Evolutionary conservation across 2,113 vertebrate genomes (phyloP).

Genomic region (Hippoglossus stenolepis): DNA sequence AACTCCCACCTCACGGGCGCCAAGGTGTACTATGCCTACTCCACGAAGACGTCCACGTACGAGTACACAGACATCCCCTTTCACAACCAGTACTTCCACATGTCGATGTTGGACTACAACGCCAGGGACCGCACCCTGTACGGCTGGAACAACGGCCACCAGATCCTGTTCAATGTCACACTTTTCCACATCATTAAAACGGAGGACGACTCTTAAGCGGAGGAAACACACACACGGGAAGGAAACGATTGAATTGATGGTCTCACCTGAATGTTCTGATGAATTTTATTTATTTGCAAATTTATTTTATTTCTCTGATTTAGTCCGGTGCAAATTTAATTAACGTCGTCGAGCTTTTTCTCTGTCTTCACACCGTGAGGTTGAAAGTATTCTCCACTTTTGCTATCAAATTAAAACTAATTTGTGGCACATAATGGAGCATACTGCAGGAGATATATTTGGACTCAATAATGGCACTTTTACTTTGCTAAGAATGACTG

Average conservation of each 20-base stretch:
- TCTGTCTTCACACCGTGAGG: constrained; percentile 9
- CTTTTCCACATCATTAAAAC: constrained; percentile 99
- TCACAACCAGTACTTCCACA: constrained; percentile 99
- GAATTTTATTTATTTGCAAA: constrained; percentile 1
- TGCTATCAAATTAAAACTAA: not conserved
- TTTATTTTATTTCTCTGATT: constrained; percentile 13
- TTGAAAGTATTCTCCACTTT: not conserved
- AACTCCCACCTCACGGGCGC: constrained; percentile 98
- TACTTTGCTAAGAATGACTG: not conserved
- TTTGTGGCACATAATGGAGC: not conserved
- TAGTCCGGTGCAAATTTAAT: not conserved
- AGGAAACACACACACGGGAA: not conserved
- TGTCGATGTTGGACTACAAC: constrained; percentile 99
- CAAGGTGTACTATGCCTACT: constrained; percentile 98
- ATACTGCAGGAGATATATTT: constrained; percentile 10
- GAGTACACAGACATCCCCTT: constrained; percentile 99
- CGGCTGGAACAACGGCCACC: constrained; percentile 99
- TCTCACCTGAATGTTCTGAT: constrained; percentile 49
- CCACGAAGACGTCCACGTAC: constrained; percentile 95
- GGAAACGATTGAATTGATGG: not conserved
- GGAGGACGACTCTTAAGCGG: constrained; percentile 89
- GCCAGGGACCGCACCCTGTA: constrained; percentile 95
- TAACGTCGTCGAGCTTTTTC: not conserved
- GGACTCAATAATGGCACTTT: constrained; percentile 34
- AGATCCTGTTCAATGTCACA: constrained; percentile 97